Evolutionary conservation across 2,113 vertebrate genomes (phyloP).

Genomic region (Ellobius talpinus): DNA sequence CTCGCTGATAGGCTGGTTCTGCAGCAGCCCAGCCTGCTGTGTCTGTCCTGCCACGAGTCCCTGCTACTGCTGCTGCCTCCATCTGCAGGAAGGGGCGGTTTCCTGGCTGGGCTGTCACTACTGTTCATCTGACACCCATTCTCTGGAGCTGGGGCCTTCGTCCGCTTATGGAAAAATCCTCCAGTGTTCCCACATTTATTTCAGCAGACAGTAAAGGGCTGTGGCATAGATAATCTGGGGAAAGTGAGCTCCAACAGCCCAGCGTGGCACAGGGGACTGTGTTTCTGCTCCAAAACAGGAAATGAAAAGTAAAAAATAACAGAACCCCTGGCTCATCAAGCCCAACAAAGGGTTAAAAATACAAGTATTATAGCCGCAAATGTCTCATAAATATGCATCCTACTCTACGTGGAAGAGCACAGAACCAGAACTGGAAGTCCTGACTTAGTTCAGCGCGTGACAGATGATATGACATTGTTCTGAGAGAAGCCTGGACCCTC

Average conservation of each 20-base stretch:
- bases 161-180: neutral
- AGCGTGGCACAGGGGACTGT: neutral
- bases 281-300: slow-evolving; percentile 38
- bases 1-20: neutral
- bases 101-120: neutral
- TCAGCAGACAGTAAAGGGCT: neutral
- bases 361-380: neutral
- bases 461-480: neutral
- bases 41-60: neutral
- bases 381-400: neutral
- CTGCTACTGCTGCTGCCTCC: neutral
- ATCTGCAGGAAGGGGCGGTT: neutral
- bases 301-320: slow-evolving; percentile 2
- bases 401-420: neutral
- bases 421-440: neutral
- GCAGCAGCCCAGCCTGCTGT: slow-evolving; percentile 40
- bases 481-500: neutral
- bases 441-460: neutral
- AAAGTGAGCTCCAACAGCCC: neutral
- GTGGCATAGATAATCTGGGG: neutral
- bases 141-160: neutral
- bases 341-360: neutral
- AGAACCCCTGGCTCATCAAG: neutral
- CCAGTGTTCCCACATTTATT: neutral
- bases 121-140: neutral